Evolutionary conservation across 2,888 invertebrate species (phyloP), one percentile per base, ranked within the genome.

Genomic region (Scrobipalpa costella): DNA sequence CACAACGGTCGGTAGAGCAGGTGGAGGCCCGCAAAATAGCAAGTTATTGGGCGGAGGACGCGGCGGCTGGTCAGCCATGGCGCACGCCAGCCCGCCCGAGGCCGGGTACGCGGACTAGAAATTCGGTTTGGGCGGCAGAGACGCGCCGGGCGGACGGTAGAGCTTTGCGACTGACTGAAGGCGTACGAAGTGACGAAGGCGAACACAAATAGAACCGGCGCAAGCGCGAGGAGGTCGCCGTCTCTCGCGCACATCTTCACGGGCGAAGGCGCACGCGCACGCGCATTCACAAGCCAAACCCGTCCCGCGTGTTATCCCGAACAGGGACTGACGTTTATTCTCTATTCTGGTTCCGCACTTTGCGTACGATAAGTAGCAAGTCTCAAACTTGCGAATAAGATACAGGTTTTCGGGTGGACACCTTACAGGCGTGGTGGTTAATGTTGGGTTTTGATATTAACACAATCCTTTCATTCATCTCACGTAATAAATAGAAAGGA

Each of bases 191-290:
- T 90, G 91, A 91, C 91, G 91, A 88, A 86, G 85, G 85, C 87
- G 91, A 87, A 90, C 91, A 77, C 85, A 91, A 91, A 91, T 91
- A 91, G 91, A 88, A 88, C 88, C 80, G 89, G 86, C 90, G 89
- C 89, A 87, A 89, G 84, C 85, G 90, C 84, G 90, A 90, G 83
- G 90, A 88, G 89, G 89, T 89, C 89, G 88, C 87, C 89, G 86
- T 87, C 88, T 89, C 91, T 88, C 88, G 89, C 89, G 88, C 88
- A 85, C 90, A 85, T 89, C 89, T 90, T 89, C 89, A 89, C 84
- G 90, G 88, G 84, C 90, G 87, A 88, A 84, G 88, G 90, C 90
- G 89, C 88, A 85, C 85, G 85, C 85, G 85, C 86, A 86, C 83
- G 89, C 89, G 88, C 89, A 88, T 75, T 81, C 78, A 76, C 73